Evolutionary conservation across 2,888 invertebrate species (phyloP), one percentile per base, ranked within the genome.

Genomic region (Hydroisotoma schaefferi): DNA sequence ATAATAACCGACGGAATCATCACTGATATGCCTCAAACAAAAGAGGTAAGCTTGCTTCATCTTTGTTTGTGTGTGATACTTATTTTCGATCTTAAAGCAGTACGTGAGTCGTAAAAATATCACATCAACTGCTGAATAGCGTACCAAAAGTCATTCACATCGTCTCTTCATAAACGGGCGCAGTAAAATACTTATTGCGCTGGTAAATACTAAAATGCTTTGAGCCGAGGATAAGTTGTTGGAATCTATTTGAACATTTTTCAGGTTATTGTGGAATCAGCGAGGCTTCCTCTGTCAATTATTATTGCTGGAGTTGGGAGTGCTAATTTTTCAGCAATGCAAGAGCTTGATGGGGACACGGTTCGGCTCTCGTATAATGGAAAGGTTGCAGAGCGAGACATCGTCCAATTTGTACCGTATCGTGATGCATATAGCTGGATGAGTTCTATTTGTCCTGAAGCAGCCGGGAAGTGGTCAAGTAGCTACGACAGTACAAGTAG

Each of bases 271-370:
- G 75, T 77, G 22, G 70, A 79, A 75, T 82, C 83, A 2, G 80
- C 82, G 12, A 69, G 70, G n/a, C 75, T 83, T 25, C 83, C 84
- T 0, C 75, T 84, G 74, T 83, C 83, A 1, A 81, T 84, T 58
- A 83, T 84, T 58, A 84, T 84, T 59, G 78, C 83, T 27, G 82
- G 82, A 29, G 80, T 82, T 33, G 82, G 82, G 26, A 74, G 78
- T 68, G 81, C 80, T 28, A 79, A 81, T 63, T 82, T 82, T 74
- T 75, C 75, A 56, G 80, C 80, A 22, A 82, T 82, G 82, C 80
- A 81, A 66, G 78, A 79, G 54, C 71, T 82, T 40, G 82, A 82
- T 73, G 79, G 79, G 5, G 82, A 82, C 74, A 76, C 58, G 5
- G 66, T 67, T 18, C 55, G 63, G 23, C 37, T 70, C 1, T 61